phyloP scores from a whole-genome alignment of 2,888 invertebrate species.

The Aphelenchoides bicaudatus region DNA sequence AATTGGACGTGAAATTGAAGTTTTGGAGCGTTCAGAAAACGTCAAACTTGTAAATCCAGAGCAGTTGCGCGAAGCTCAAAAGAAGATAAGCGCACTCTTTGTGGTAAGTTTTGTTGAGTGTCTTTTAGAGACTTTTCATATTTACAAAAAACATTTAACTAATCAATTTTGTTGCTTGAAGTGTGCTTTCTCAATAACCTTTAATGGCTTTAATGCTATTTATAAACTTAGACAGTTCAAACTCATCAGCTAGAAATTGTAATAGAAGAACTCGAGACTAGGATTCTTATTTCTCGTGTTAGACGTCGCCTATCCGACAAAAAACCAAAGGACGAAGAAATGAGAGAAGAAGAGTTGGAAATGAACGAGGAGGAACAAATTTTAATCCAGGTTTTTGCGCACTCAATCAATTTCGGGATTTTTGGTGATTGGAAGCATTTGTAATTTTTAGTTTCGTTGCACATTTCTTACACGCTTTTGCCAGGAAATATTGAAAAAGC shows the following conservation, averaged over 20 bases:
- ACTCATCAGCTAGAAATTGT: conserved; percentile 24
- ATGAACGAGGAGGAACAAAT: background rate
- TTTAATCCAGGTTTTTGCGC: background rate
- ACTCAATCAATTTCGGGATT: background rate
- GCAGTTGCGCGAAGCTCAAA: background rate
- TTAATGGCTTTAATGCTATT: conserved; percentile 5
- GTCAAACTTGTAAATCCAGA: conserved; percentile 1
- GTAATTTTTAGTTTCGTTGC: background rate
- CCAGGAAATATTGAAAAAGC: background rate
- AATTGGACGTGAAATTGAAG: conserved; percentile 19
- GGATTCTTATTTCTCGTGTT: conserved; percentile 14
- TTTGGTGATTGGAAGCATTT: background rate
- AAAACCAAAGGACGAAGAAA: background rate
- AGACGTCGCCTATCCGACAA: background rate
- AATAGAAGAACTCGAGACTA: conserved; percentile 30
- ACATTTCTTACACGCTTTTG: background rate
- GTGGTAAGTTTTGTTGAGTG: conserved; percentile 10
- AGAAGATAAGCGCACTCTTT: conserved; percentile 14
- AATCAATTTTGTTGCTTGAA: background rate
- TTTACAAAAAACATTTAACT: background rate
- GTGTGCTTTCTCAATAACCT: conserved; percentile 1
- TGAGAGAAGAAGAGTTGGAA: background rate
- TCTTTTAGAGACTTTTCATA: background rate
- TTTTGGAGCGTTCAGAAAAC: conserved; percentile 22
- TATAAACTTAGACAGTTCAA: conserved; percentile 29